phyloP scores from a whole-genome alignment of 2,113 vertebrate species.

The Bufo bufo region DNA sequence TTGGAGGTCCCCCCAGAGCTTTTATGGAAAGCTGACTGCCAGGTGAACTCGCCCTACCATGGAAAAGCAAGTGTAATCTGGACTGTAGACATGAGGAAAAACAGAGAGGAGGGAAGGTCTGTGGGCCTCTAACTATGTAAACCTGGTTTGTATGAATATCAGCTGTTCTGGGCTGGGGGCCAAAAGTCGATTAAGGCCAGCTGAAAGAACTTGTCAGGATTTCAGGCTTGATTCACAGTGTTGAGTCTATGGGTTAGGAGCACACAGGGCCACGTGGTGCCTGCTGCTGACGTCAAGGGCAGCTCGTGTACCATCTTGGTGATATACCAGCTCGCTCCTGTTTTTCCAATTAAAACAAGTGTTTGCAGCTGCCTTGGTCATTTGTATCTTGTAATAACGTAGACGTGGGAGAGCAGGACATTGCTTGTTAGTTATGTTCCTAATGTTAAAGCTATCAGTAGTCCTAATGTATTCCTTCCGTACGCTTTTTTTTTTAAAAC shows the following conservation, averaged over 20 bases:
- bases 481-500: too few species aligned
- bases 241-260: constrained; percentile 43
- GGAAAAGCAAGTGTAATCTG: constrained; percentile 51
- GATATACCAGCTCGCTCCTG: neutral
- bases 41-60: constrained; percentile 23
- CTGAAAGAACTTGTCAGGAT: constrained; percentile 50
- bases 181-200: constrained; percentile 56
- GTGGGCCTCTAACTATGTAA: constrained; percentile 57
- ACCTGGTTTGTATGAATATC: constrained; percentile 58
- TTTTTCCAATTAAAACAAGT: constrained; percentile 1
- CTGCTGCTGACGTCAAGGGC: constrained; percentile 17
- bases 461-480: neutral
- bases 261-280: neutral
- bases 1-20: constrained; percentile 9
- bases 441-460: neutral
- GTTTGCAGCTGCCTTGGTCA: constrained; percentile 2
- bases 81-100: constrained; percentile 37
- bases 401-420: neutral
- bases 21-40: constrained; percentile 2
- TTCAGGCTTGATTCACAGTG: constrained; percentile 21
- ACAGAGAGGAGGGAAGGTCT: constrained; percentile 29
- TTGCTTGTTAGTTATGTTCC: neutral
- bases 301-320: neutral
- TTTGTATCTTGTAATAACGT: constrained; percentile 3
- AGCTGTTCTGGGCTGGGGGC: constrained; percentile 54